These are phyloP conservation scores for Dicrostonyx torquatus DNA, from an alignment of 2,797 vertebrate genomes.

Conservation along the genomic window DNA sequence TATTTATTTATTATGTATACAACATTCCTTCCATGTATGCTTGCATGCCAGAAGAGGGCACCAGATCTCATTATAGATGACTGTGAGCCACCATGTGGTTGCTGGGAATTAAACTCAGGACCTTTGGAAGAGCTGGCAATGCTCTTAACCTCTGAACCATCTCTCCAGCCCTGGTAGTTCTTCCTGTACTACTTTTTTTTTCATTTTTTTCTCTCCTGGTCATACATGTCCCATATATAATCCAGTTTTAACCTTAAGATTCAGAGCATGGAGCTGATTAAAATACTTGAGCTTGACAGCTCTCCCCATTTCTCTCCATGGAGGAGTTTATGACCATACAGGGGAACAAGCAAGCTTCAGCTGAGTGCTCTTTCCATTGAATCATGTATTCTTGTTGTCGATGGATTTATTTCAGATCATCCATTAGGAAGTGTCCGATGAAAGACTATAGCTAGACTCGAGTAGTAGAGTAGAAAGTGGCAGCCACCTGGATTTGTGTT, in stretches of 20 bases:
- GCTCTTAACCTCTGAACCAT: too few relatives aligned
- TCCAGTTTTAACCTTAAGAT: not conserved
- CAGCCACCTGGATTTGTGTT: not conserved
- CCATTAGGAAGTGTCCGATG: not conserved
- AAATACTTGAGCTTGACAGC: not conserved
- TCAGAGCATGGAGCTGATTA: slow-evolving; percentile 20
- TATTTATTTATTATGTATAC: too few relatives aligned
- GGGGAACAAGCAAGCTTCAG: slow-evolving; percentile 37
- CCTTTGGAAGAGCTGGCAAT: too few relatives aligned
- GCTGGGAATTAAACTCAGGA: too few relatives aligned
- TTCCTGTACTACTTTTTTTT: not conserved
- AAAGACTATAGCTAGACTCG: not conserved
- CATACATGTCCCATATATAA: not conserved
- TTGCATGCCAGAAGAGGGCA: too few relatives aligned
- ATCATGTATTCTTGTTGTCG: not conserved
- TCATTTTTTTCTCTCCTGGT: not conserved
- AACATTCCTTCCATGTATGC: too few relatives aligned
- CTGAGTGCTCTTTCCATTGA: not conserved
- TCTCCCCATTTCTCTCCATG: not conserved
- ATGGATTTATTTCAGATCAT: slow-evolving; percentile 23
- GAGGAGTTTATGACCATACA: not conserved
- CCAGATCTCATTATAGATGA: too few relatives aligned
- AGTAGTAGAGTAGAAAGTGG: not conserved
- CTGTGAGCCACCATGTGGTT: too few relatives aligned
- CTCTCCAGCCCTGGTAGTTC: too few relatives aligned